Percentiles rank a stretch among this genome's conserved stretches.
Evolutionary conservation across 2,113 vertebrate genomes (phyloP).

Genomic region (Morone saxatilis): DNA sequence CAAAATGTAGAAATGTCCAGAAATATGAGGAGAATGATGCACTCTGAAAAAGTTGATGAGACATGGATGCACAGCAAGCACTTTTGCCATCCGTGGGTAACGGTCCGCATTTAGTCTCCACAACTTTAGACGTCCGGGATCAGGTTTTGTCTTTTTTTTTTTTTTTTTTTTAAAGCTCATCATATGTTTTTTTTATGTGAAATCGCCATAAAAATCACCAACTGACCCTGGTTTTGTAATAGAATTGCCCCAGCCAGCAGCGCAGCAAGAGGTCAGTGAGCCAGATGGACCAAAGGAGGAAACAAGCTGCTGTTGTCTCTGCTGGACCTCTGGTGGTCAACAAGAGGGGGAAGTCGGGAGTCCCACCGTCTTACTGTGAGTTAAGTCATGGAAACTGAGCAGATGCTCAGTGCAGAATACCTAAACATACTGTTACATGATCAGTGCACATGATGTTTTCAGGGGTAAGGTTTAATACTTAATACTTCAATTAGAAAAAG

Average conservation of each 20-base stretch:
- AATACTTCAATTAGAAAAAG: background rate
- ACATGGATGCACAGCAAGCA: too few relatives aligned
- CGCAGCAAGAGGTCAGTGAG: conserved; percentile 49
- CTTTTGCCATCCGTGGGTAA: too few relatives aligned
- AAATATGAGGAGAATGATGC: too few relatives aligned
- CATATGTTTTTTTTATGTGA: background rate
- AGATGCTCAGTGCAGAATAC: background rate
- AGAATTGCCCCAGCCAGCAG: conserved; percentile 65
- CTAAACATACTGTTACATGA: too few relatives aligned
- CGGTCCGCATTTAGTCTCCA: too few relatives aligned
- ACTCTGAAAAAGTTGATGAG: too few relatives aligned
- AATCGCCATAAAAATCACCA: background rate
- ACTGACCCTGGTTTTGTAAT: background rate
- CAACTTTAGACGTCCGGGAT: too few relatives aligned
- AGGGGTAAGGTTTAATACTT: background rate
- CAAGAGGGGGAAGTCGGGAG: background rate
- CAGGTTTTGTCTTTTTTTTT: too few relatives aligned
- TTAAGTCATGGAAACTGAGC: background rate
- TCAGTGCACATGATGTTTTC: background rate
- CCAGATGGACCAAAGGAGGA: background rate
- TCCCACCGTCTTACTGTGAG: conserved; percentile 59
- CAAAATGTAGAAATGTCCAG: too few relatives aligned
- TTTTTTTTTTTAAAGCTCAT: background rate
- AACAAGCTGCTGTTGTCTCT: conserved; percentile 64
- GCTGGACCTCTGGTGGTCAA: conserved; percentile 75